A percentile compares a stretch with the other conserved stretches of the same genome.
phyloP scores from a whole-genome alignment of 2,888 invertebrate genomes.

The Mesorhabditis sp. region DNA sequence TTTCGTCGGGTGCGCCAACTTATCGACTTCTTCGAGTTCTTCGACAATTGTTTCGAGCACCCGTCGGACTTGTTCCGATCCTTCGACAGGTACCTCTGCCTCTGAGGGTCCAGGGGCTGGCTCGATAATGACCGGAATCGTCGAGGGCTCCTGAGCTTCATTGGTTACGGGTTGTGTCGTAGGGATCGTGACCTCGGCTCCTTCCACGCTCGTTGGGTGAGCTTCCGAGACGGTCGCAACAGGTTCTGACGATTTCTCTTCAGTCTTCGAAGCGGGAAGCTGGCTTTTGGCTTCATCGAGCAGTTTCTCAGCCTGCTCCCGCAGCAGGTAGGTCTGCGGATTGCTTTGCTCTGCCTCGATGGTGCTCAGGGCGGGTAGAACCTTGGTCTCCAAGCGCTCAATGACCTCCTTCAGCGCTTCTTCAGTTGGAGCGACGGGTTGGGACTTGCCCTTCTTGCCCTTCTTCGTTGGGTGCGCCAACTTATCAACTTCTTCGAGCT shows the following conservation, averaged over 20 bases:
- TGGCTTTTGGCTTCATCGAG: not conserved
- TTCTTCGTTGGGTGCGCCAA: too few relatives aligned
- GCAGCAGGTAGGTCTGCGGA: not conserved
- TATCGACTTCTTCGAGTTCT: not conserved
- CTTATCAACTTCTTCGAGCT: too few relatives aligned
- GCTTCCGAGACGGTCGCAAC: not conserved
- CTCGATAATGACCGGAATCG: slow-evolving; percentile 18
- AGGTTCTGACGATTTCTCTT: too few relatives aligned
- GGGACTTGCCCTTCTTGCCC: not conserved
- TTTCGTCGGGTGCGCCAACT: not conserved
- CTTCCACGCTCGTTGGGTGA: slow-evolving; percentile 3
- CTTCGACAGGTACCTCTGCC: not conserved
- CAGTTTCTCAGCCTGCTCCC: too few relatives aligned
- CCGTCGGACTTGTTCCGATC: not conserved
- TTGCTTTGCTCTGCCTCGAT: not conserved
- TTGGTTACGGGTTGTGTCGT: not conserved
- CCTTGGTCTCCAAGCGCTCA: not conserved
- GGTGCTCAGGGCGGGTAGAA: too few relatives aligned
- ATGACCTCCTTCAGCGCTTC: not conserved
- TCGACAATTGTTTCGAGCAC: too few relatives aligned
- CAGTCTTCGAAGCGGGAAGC: not conserved
- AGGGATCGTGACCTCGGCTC: slow-evolving; percentile 1
- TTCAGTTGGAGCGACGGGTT: not conserved
- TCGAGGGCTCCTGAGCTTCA: slow-evolving; percentile 16
- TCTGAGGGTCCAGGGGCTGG: slow-evolving; percentile 12